Evolutionary conservation across 1,140 invertebrate genomes (phyloP), one percentile per base, ranked within the genome.

Genomic region (Varroa destructor): DNA sequence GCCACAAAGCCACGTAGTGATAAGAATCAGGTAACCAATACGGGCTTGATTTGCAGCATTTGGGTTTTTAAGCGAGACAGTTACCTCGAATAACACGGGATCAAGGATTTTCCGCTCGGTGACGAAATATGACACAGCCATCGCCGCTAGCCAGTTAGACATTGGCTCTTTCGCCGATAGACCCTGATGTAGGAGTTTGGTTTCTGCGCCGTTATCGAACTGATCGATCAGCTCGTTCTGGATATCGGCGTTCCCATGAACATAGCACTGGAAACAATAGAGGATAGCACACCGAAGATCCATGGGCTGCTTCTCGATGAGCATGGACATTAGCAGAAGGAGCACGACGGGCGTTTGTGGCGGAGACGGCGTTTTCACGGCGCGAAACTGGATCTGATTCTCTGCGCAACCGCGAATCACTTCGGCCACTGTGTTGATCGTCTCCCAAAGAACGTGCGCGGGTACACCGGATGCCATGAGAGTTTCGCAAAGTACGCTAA

Each of bases 241-340:
- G 12, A 87, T 87, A n/a, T 86, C 82, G 77, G 91, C 89, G 81
- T 99, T 99, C 80, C 89, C 91, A 78, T 89, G 94, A 0, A 99
- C 81, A 78, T 90, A 98, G 79, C 90, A 97, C 82, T 98, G 87
- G 79, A 98, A 97, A 78, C 93, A 97, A 79, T 99, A 99, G 0
- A 98, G 84, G 8, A 97, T 93, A 0, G 96, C 88, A 81, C 91
- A 95, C 71, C 94, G 85, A 71, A 99, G 79, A 6, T 85, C 80
- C 78, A 98, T 90, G 12, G 92, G 88, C 79, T 99, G 96, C 78
- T 96, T 97, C 77, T 99, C 95, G 80, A 97, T 97, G 1, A 98
- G 91, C 93, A 99, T 97, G 0, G 93, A 97, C 89, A 97, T 93
- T 10, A 99, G 80, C 6, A 99, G 81, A 56, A 98, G 89, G 0